A percentile compares a stretch with the other conserved stretches of the same genome.
These are phyloP conservation scores for Eupleurogrammus muticus DNA, from an alignment of 2,797 vertebrate genomes.

Conservation along the genomic window DNA sequence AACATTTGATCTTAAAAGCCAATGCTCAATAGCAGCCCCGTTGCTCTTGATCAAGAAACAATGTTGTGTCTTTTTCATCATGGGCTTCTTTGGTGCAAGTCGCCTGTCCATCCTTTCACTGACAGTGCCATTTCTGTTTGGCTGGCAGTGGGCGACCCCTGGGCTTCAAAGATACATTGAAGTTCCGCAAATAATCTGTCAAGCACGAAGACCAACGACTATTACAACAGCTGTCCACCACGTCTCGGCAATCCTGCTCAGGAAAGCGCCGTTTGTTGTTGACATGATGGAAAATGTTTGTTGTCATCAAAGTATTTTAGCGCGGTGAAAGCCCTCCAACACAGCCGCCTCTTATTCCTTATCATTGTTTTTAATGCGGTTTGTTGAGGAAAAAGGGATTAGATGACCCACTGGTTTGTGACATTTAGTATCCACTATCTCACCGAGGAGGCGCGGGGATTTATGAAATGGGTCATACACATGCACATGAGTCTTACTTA, in stretches of 20 bases:
- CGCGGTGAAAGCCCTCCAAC: constrained; percentile 40
- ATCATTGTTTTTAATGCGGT: constrained; percentile 76
- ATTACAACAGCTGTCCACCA: constrained; percentile 82
- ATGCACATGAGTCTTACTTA: constrained; percentile 82
- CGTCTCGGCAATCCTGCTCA: constrained; percentile 89
- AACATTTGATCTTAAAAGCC: constrained; percentile 83
- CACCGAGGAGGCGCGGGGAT: constrained; percentile 73
- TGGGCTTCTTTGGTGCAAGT: constrained; percentile 67
- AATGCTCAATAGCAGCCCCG: constrained; percentile 56
- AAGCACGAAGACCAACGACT: constrained; percentile 60
- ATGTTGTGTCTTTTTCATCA: constrained; percentile 78
- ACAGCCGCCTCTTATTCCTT: constrained; percentile 49
- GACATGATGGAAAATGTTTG: constrained; percentile 85
- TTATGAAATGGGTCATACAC: constrained; percentile 82
- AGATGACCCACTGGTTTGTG: constrained; percentile 79
- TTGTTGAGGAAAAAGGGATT: constrained; percentile 74
- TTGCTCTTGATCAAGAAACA: constrained; percentile 81
- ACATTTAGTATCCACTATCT: constrained; percentile 81
- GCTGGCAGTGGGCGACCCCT: constrained; percentile 76
- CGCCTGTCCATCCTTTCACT: constrained; percentile 77
- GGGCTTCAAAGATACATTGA: constrained; percentile 84
- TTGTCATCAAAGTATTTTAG: constrained; percentile 62
- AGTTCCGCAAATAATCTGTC: constrained; percentile 83
- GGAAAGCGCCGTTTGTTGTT: constrained; percentile 87
- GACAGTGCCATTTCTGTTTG: constrained; percentile 74